Evolutionary conservation across 2,888 invertebrate genomes (phyloP), one percentile per base, ranked within the genome.

Genomic region (Eilema caniola): DNA sequence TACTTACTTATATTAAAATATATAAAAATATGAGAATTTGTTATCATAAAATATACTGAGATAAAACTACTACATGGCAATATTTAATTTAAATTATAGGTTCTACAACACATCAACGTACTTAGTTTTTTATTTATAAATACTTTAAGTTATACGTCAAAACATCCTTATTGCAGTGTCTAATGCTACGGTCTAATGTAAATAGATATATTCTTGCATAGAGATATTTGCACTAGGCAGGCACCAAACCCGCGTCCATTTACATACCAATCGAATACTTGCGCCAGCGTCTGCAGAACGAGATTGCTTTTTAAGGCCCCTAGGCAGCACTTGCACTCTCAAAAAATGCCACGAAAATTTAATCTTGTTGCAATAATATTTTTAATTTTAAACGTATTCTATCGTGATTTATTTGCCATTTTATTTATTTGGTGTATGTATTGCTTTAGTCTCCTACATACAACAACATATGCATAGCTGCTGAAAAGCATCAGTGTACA

Each of bases 21-120:
- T 62, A 12, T 62, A 62, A 62, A 62, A 62, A 66, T 76, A 75
- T 47, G 70, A 71, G 67, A 59, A 67, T 33, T 33, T 71, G 69
- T 64, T 66, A 65, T 70, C 41, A 60, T 53, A 53, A 10, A n/a
- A 53, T 53, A 53, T 53, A n/a, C 53, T 53, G 20, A n/a, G n/a
- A 53, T 53, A 53, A 10, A 41, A 16, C 41, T 37, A 47, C 20
- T 53, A 53, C 53, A 53, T 53, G 53, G 53, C 53, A 53, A 10
- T 47, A 20, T 53, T 53, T n/a, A 8, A n/a, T n/a, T 53, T 20
- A 53, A n/a, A n/a, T 53, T 53, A 53, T 53, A 1, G n/a, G 53
- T 53, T 53, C n/a, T 53, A 53, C n/a, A 53, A 53, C n/a, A 53
- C 53, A 53, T 53, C 16, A 2, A 53, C 10, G n/a, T 53, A 53